phyloP scores from a whole-genome alignment of 2,113 vertebrate genomes.

The Empidonax alnorum region DNA sequence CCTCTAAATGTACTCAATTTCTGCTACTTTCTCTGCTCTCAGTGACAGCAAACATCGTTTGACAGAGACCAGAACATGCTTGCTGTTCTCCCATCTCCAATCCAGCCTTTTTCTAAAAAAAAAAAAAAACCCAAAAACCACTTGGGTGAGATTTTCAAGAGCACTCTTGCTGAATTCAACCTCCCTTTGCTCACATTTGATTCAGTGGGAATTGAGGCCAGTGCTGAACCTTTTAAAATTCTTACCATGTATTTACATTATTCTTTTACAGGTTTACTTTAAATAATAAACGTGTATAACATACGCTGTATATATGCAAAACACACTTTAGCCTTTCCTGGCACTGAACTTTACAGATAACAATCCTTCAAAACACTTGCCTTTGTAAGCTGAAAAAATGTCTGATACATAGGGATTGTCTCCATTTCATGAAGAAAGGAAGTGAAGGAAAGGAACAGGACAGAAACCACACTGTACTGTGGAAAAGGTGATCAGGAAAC shows the following conservation, averaged over 20 bases:
- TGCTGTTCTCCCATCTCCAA: neutral
- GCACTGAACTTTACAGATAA: neutral
- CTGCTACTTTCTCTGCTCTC: neutral
- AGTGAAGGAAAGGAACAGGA: neutral
- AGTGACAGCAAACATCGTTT: neutral
- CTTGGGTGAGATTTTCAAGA: conserved; percentile 9
- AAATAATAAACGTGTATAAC: neutral
- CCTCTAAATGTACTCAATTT: neutral
- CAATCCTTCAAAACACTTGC: neutral
- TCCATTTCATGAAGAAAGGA: neutral
- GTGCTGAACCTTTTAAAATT: conserved; percentile 27
- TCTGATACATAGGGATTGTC: neutral
- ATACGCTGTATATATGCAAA: neutral
- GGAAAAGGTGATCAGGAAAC: conserved; percentile 33
- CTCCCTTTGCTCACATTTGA: neutral
- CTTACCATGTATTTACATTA: conserved; percentile 25
- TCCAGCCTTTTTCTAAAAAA: neutral
- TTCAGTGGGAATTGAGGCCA: neutral
- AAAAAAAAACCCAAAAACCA: neutral
- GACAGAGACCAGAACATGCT: conserved; percentile 38
- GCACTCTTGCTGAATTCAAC: neutral
- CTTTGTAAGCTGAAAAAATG: neutral
- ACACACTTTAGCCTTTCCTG: neutral
- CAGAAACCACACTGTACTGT: neutral
- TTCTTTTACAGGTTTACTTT: conserved; percentile 32